Evolutionary conservation across 2,888 invertebrate species (phyloP), one percentile per base, ranked within the genome.

Genomic region (Cheilosia scutellata): DNA sequence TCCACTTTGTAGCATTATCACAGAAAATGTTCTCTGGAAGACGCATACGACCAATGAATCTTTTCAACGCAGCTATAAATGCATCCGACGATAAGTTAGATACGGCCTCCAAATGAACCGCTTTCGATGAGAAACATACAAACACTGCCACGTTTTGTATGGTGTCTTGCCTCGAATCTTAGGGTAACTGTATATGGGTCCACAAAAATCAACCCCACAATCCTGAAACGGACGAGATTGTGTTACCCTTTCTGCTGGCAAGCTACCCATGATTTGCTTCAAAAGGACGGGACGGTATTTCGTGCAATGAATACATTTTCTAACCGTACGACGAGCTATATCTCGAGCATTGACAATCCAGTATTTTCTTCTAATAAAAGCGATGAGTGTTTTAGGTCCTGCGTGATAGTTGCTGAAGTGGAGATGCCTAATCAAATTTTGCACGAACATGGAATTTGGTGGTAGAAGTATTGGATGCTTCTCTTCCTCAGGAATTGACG

Each of bases 331-430:
- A 2, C 51, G 16, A 2, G 68, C 40, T 7, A 49, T 20, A 6
- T 65, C 51, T n/a, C 57, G 27, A 4, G 47, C 75, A 29, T 57
- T 63, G 5, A 80, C 2, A 6, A 55, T 27, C 58, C 72, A 79
- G 29, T 71, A 76, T 40, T 42, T 44, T 11, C 27, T 16, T 0
- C 68, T 42, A 5, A 83, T 42, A 3, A 70, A 20, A 0, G 66
- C 53, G 2, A 72, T 25, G 2, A 77, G 27, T 9, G 72, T 47
- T 27, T 70, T 65, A 4, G 63, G 55, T 5, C 71, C 76, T n/a
- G 71, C 82, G 37, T 82, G 82, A 9, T 33, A 57, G 11, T 57
- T 57, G 0, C 16, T 16, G 1, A 7, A 4, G 5, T 57, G 57
- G 2, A 57, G n/a, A 33, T 33, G 42, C 31, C 49, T 33, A 1